phyloP scores from a whole-genome alignment of 2,113 vertebrate species.

The Oxyruncus cristatus region DNA sequence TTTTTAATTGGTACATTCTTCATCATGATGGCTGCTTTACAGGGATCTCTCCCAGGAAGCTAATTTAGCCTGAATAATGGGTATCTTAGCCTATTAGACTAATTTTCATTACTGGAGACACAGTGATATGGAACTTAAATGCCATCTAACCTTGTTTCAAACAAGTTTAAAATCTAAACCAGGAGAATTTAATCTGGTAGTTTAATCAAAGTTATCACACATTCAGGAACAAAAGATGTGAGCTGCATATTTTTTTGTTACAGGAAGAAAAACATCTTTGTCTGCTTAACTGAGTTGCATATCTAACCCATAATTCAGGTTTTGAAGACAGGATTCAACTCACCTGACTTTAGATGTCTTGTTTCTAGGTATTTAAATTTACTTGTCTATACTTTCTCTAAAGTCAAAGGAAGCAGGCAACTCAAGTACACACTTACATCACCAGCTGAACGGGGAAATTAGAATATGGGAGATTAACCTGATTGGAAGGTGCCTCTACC shows the following conservation, averaged over 20 bases:
- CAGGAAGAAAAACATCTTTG: neutral
- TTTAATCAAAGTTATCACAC: slow-evolving; percentile 37
- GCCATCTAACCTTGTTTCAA: slow-evolving; percentile 20
- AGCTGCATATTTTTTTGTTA: neutral
- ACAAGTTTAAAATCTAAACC: slow-evolving; percentile 37
- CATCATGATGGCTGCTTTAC: slow-evolving; percentile 42
- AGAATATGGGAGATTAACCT: neutral
- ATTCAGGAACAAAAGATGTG: neutral
- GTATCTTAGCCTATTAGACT: slow-evolving; percentile 31
- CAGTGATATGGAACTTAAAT: slow-evolving; percentile 27
- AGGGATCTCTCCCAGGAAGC: slow-evolving; percentile 47
- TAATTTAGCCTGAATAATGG: slow-evolving; percentile 56
- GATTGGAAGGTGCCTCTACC: neutral
- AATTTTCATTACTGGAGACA: slow-evolving; percentile 54
- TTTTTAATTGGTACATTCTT: slow-evolving; percentile 51
- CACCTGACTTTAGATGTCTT: neutral
- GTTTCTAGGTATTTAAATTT: neutral
- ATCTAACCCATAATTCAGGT: neutral
- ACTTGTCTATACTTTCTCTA: neutral
- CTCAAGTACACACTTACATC: neutral
- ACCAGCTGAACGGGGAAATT: neutral
- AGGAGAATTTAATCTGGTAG: slow-evolving; percentile 21
- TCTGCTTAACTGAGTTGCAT: neutral
- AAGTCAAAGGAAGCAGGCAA: neutral
- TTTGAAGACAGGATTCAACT: neutral